phyloP scores from a whole-genome alignment of 1,140 invertebrate species.

The Scaptomyza hsui region DNA sequence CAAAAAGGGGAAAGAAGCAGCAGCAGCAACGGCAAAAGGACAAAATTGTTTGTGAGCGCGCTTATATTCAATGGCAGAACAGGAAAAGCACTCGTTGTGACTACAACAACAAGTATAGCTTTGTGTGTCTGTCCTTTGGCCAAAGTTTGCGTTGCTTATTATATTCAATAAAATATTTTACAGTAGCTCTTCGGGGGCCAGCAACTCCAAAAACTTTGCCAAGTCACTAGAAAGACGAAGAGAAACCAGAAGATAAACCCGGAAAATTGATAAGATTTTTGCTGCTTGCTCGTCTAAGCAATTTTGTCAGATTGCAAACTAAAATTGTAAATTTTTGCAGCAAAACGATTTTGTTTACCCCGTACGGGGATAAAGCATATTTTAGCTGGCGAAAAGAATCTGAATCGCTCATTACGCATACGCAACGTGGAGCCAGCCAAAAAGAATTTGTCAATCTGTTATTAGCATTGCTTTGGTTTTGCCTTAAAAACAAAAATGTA shows the following conservation, averaged over 20 bases:
- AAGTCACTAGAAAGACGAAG: slow-evolving; percentile 8
- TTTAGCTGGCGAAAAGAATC: slow-evolving; percentile 11
- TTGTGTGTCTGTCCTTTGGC: slow-evolving; percentile 54
- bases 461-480: slow-evolving; percentile 12
- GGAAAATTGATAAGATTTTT: slow-evolving; percentile 48
- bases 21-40: no score
- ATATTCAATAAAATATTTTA: slow-evolving; percentile 82
- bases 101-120: slow-evolving; percentile 55
- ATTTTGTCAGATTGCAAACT: slow-evolving; percentile 48
- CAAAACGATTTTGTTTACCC: slow-evolving; percentile 55
- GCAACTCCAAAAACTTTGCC: slow-evolving; percentile 45
- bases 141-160: slow-evolving; percentile 74
- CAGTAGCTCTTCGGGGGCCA: slow-evolving; percentile 68
- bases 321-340: slow-evolving; percentile 46
- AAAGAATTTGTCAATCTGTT: slow-evolving; percentile 18
- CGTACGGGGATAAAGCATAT: slow-evolving; percentile 22
- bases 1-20: background rate
- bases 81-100: slow-evolving; percentile 15
- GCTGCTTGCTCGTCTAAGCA: slow-evolving; percentile 37
- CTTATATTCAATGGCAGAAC: slow-evolving; percentile 74
- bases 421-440: slow-evolving; percentile 2
- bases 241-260: background rate
- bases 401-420: slow-evolving; percentile 39
- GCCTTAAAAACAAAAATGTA: background rate
- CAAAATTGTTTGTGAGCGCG: slow-evolving; percentile 59